Evolutionary conservation across 2,113 vertebrate genomes (phyloP).

Genomic region (Mobula hypostoma): DNA sequence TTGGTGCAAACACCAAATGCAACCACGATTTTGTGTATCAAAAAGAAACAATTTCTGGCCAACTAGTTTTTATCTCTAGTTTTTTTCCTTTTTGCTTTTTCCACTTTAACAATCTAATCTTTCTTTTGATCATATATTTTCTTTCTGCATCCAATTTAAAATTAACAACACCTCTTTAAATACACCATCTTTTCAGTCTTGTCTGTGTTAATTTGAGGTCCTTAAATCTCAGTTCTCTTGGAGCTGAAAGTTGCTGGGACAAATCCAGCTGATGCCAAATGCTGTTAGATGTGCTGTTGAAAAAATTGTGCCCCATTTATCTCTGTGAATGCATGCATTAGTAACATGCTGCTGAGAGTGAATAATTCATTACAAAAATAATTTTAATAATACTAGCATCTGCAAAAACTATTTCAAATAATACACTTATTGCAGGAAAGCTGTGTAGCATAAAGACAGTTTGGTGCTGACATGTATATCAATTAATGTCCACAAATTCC

Average conservation of each 20-base stretch:
- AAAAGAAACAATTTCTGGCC: too few relatives aligned
- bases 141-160: background rate
- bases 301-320: background rate
- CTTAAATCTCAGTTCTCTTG: background rate
- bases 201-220: background rate
- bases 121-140: background rate
- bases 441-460: background rate
- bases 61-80: background rate
- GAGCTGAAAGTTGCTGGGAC: background rate
- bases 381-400: background rate
- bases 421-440: background rate
- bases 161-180: background rate
- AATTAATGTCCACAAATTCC: background rate
- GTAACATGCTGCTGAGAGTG: background rate
- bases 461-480: background rate
- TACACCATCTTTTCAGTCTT: background rate
- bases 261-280: background rate
- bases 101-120: background rate
- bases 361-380: background rate
- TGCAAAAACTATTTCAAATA: background rate
- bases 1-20: too few relatives aligned
- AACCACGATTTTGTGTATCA: too few relatives aligned
- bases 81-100: background rate
- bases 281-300: background rate
- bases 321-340: background rate